Conservation (phyloP, 2,113 vertebrate genomes). For the Leptodactylus fuscus region DNA sequence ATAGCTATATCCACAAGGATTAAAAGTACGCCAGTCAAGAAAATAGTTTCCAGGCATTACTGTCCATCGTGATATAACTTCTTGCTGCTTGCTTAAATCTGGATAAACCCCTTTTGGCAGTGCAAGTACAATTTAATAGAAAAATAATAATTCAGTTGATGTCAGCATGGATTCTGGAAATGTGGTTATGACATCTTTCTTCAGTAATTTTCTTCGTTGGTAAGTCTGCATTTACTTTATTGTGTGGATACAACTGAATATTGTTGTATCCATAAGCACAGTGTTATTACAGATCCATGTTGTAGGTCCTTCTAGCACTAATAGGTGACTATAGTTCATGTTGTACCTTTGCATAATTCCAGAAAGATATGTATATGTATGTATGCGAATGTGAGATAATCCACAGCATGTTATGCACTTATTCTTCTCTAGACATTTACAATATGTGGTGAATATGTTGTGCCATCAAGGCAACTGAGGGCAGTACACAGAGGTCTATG, state of each 20-base stretch:
- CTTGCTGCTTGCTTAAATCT: slow-evolving; percentile 20
- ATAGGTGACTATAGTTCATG: too few species aligned
- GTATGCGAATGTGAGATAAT: too few species aligned
- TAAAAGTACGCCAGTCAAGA: slow-evolving; percentile 20
- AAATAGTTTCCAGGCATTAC: slow-evolving; percentile 44
- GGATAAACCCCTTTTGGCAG: slow-evolving; percentile 23
- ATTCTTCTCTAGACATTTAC: too few species aligned
- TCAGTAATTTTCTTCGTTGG: neutral
- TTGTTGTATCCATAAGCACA: too few species aligned
- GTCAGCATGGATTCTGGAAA: slow-evolving; percentile 18
- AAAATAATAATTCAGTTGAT: neutral
- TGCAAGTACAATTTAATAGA: neutral
- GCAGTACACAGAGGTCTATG: too few species aligned
- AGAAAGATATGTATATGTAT: too few species aligned
- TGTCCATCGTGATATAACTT: neutral
- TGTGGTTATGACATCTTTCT: neutral
- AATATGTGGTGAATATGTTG: too few species aligned
- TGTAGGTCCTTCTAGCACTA: too few species aligned
- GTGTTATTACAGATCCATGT: too few species aligned
- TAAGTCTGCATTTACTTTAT: slow-evolving; percentile 19
- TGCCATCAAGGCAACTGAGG: too few species aligned
- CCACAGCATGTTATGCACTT: too few species aligned
- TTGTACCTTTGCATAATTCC: too few species aligned
- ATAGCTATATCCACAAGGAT: neutral
- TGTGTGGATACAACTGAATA: neutral